Percentiles rank a stretch among this genome's conserved stretches.
phyloP scores from a whole-genome alignment of 1,140 invertebrate genomes.

The Lucilia cuprina region DNA sequence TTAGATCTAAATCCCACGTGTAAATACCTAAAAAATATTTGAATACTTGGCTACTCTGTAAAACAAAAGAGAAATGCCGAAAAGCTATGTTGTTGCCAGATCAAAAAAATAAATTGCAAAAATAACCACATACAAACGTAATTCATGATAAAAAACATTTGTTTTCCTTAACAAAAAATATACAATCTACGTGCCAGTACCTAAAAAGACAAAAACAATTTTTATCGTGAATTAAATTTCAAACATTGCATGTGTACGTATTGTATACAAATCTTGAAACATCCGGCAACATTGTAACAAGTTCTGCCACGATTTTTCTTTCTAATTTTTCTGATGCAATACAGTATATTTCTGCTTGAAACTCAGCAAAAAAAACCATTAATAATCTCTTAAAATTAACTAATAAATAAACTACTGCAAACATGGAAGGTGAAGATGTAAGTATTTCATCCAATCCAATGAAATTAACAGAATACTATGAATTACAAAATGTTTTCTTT shows the following conservation, averaged over 20 bases:
- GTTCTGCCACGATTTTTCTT: conserved; percentile 34
- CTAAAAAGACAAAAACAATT: no score
- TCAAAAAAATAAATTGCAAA: neutral
- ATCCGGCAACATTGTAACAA: neutral
- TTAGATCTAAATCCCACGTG: no score
- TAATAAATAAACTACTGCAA: conserved; percentile 10
- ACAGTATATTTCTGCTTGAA: neutral
- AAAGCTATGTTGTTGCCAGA: neutral
- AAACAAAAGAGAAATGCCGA: neutral
- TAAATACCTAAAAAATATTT: no score
- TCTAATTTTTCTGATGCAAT: conserved; percentile 39
- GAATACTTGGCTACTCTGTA: neutral
- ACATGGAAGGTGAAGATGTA: conserved; percentile 58
- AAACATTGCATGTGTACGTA: neutral
- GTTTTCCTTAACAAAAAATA: no score
- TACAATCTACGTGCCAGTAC: no score
- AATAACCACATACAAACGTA: no score
- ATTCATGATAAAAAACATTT: no score
- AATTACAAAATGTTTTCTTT: conserved; percentile 24
- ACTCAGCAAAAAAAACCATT: neutral
- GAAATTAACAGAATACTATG: conserved; percentile 2
- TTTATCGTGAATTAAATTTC: no score
- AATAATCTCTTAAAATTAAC: neutral
- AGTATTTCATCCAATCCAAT: conserved; percentile 39
- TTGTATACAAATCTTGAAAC: neutral